Evolutionary conservation across 2,113 vertebrate species (phyloP).

Genomic region (Prolemur simus): DNA sequence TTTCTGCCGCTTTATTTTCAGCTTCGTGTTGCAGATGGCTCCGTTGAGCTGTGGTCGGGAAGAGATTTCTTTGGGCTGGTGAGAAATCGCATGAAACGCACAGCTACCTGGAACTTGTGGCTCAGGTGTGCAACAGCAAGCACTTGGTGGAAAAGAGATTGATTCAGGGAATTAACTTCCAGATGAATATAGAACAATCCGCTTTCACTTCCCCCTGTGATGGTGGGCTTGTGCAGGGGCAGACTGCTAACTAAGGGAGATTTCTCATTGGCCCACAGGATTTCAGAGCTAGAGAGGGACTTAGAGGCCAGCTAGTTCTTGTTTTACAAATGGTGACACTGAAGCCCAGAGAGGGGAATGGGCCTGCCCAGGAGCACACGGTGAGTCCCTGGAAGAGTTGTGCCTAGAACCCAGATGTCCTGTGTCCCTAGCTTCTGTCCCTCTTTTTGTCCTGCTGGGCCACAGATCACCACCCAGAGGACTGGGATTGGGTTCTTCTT

Average conservation of each 20-base stretch:
- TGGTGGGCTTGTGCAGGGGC: background rate
- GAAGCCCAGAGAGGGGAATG: background rate
- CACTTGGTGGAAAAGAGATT: background rate
- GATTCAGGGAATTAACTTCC: background rate
- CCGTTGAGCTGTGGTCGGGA: background rate
- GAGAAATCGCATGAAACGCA: background rate
- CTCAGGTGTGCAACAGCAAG: background rate
- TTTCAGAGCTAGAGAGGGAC: background rate
- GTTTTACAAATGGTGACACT: background rate
- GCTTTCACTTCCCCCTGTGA: background rate
- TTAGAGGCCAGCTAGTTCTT: background rate
- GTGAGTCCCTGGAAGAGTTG: background rate
- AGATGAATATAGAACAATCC: background rate
- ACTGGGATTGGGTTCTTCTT: background rate
- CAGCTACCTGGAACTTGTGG: background rate
- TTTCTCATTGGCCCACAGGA: background rate
- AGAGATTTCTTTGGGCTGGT: background rate
- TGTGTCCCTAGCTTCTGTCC: background rate
- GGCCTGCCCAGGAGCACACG: background rate
- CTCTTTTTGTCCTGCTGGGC: background rate
- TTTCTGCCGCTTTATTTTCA: background rate
- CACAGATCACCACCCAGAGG: background rate
- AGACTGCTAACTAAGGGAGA: background rate
- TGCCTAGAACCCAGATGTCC: background rate
- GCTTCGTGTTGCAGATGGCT: background rate